These are phyloP conservation scores for Arctia plantaginis DNA, from an alignment of 2,888 invertebrate species.

Conservation along the genomic window DNA sequence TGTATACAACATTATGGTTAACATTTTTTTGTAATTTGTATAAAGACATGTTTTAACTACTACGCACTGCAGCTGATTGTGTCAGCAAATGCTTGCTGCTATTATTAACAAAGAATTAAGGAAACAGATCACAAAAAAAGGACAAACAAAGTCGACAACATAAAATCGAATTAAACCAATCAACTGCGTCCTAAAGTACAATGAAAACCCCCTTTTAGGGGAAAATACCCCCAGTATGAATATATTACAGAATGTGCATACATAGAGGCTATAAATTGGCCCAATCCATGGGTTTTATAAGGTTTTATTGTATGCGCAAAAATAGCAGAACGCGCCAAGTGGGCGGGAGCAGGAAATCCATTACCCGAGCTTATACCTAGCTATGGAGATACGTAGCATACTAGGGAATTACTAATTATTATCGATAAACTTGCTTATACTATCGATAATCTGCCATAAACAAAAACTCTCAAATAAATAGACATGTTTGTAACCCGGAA, in stretches of 20 bases:
- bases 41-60: not conserved
- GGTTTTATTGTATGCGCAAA: conserved; percentile 60
- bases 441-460: not conserved
- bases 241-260: conserved; percentile 41
- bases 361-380: conserved; percentile 62
- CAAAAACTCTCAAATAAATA: not conserved
- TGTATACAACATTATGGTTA: not conserved
- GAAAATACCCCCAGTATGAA: conserved; percentile 22
- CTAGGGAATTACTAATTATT: conserved; percentile 29
- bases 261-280: conserved; percentile 54
- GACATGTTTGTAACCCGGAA: no score
- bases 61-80: no score
- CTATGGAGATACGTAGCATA: conserved; percentile 38
- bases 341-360: conserved; percentile 72
- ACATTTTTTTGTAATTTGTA: not conserved
- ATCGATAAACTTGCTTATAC: conserved; percentile 36
- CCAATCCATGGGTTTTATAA: conserved; percentile 58
- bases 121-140: conserved; percentile 23
- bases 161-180: conserved; percentile 26
- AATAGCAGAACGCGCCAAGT: conserved; percentile 63
- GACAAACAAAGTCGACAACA: conserved; percentile 12
- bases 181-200: conserved; percentile 22
- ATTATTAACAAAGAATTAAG: no score
- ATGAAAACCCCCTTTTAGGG: conserved; percentile 18
- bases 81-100: no score